Evolutionary conservation across 2,888 invertebrate genomes (phyloP), one percentile per base, ranked within the genome.

Genomic region (Panopea generosa): DNA sequence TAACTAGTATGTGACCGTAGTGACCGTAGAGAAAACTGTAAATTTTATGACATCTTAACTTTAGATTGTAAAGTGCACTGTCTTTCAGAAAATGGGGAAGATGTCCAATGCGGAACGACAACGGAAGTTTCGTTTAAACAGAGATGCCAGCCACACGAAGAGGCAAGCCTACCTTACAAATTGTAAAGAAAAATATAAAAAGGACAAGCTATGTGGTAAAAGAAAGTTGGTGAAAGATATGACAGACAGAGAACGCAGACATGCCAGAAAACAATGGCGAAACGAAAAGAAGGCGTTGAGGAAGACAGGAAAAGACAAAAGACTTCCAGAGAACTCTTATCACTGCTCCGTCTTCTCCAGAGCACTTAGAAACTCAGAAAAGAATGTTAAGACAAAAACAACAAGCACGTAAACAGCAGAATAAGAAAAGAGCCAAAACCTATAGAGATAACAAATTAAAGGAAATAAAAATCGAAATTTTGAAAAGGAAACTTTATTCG

Each of bases 71-170:
- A n/a, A n/a, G n/a, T n/a, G n/a, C n/a, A n/a, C n/a, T n/a, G n/a
- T 49, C 7, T 49, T 49, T 49, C 18, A 49, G 26, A 63, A 62
- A 40, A 72, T 77, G 70, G 78, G 38, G 14, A 55, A 55, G 55
- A 49, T 71, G 60, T 61, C 60, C 33, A 60, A 57, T 47, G 71
- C 74, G 14, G 75, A 79, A 59, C 65, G 68, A 38, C 74, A 71
- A 53, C 52, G 67, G n/a, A n/a, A n/a, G n/a, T n/a, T n/a, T n/a
- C n/a, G n/a, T n/a, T n/a, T n/a, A n/a, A n/a, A n/a, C n/a, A 56
- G 62, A 65, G 63, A 78, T 61, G 40, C 20, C 1, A 70, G 65
- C 43, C 56, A 27, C 9, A 20, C n/a, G 0, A 62, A 40, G 50
- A 47, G 68, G 27, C 18, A 53, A 52, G 52, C 24, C 27, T 68